These are phyloP conservation scores for Drosophila gunungcola DNA, from an alignment of 1,140 invertebrate genomes.

Conservation along the genomic window DNA sequence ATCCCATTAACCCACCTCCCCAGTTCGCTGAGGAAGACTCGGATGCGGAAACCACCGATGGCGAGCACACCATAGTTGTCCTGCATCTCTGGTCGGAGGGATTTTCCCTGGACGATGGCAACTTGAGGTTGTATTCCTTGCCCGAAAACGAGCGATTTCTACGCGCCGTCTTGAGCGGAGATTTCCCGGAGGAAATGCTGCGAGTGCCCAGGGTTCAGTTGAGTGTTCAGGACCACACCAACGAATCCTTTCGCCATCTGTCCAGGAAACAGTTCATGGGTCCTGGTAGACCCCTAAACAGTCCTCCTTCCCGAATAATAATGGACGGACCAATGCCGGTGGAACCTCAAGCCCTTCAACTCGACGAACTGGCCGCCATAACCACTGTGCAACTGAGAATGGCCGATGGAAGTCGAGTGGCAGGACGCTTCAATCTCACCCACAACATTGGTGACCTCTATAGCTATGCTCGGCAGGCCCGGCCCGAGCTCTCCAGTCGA, in stretches of 20 bases:
- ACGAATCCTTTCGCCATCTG: slow-evolving; percentile 44
- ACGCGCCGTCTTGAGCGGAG: slow-evolving; percentile 56
- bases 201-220: slow-evolving; percentile 43
- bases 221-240: slow-evolving; percentile 63
- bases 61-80: slow-evolving; percentile 52
- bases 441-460: slow-evolving; percentile 59
- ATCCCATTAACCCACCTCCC: slow-evolving; percentile 61
- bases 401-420: slow-evolving; percentile 58
- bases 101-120: slow-evolving; percentile 60
- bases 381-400: slow-evolving; percentile 59
- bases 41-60: slow-evolving; percentile 43
- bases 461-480: slow-evolving; percentile 41
- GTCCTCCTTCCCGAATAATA: neutral
- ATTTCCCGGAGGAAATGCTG: slow-evolving; percentile 61
- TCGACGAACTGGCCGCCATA: slow-evolving; percentile 17
- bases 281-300: slow-evolving; percentile 35
- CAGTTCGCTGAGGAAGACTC: slow-evolving; percentile 17
- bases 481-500: slow-evolving; percentile 44
- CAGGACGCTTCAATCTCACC: slow-evolving; percentile 52
- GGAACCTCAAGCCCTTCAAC: slow-evolving; percentile 14
- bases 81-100: slow-evolving; percentile 70
- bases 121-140: slow-evolving; percentile 38
- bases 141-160: slow-evolving; percentile 63
- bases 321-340: neutral
- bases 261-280: slow-evolving; percentile 67